Evolutionary conservation across 2,888 invertebrate genomes (phyloP).

Genomic region (Pseudoips prasinana): DNA sequence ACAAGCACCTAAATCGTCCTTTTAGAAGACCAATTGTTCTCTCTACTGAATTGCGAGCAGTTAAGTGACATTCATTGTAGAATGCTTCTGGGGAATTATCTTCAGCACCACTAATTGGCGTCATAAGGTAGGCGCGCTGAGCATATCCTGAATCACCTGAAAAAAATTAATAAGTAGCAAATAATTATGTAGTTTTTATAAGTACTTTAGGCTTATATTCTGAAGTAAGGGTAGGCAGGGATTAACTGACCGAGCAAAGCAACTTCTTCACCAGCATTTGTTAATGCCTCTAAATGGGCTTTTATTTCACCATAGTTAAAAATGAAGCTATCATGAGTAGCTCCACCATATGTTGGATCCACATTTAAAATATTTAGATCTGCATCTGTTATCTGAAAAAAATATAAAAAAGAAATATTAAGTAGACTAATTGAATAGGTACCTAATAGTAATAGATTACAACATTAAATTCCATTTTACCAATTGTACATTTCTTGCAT

Average conservation of each 20-base stretch:
- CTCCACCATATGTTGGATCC: constrained; percentile 12
- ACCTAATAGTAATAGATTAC: neutral
- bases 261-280: constrained; percentile 10
- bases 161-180: neutral
- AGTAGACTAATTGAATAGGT: neutral
- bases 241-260: constrained; percentile 7
- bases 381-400: constrained; percentile 8
- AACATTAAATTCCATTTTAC: constrained; percentile 9
- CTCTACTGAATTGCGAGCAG: too few species aligned
- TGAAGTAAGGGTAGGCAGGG: neutral
- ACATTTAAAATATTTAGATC: constrained; percentile 10
- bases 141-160: too few species aligned
- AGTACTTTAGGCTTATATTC: constrained; percentile 5
- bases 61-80: too few species aligned
- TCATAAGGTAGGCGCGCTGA: too few species aligned
- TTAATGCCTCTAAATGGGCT: constrained; percentile 12
- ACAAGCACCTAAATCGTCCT: too few species aligned
- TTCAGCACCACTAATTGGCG: too few species aligned
- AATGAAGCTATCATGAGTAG: constrained; percentile 14
- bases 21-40: too few species aligned
- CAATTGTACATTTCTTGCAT: constrained; percentile 24
- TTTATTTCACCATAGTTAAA: constrained; percentile 12
- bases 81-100: too few species aligned
- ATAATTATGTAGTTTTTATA: neutral
- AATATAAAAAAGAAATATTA: neutral